A percentile compares a stretch with the other conserved stretches of the same genome.
Conservation (phyloP, 2,113 vertebrate genomes). For the Seriola rivoliana region DNA sequence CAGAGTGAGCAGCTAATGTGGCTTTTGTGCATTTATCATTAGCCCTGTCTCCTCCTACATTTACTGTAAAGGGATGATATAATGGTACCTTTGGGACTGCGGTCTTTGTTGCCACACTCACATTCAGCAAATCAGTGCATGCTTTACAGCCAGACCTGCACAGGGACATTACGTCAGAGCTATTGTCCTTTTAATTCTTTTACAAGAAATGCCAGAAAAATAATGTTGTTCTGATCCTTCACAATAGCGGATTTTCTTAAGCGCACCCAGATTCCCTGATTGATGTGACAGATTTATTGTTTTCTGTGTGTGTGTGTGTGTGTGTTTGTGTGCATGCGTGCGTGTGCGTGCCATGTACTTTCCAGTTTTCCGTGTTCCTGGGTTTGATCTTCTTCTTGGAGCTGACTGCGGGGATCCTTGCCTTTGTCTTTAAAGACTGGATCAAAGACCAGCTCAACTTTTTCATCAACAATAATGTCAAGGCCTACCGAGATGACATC, state of each 20-base stretch:
- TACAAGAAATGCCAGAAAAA: background rate
- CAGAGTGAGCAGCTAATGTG: constrained; percentile 75
- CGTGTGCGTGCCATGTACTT: constrained; percentile 16
- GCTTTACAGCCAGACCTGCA: background rate
- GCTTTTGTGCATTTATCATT: constrained; percentile 76
- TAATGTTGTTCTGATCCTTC: background rate
- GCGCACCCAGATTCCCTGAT: background rate
- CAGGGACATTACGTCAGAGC: constrained; percentile 32
- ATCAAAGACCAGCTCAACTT: constrained; percentile 96
- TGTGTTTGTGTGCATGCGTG: constrained; percentile 15
- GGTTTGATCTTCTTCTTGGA: constrained; percentile 95
- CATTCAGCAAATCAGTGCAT: constrained; percentile 53
- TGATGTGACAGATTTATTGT: constrained; percentile 32
- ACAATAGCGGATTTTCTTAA: constrained; percentile 5
- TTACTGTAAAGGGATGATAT: constrained; percentile 79
- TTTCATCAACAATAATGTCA: constrained; percentile 95
- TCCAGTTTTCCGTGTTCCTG: constrained; percentile 93
- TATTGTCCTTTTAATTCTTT: constrained; percentile 13
- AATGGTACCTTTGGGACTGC: constrained; percentile 61
- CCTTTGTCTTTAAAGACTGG: constrained; percentile 95
- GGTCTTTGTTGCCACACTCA: constrained; percentile 48
- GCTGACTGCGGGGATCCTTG: constrained; percentile 91
- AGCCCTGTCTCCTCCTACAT: constrained; percentile 65
- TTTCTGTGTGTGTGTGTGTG: constrained; percentile 34
- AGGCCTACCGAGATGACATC: constrained; percentile 93